Base-by-base conservation (phyloP, 2,888 invertebrate genomes). In the Mermis nigrescens region DNA sequence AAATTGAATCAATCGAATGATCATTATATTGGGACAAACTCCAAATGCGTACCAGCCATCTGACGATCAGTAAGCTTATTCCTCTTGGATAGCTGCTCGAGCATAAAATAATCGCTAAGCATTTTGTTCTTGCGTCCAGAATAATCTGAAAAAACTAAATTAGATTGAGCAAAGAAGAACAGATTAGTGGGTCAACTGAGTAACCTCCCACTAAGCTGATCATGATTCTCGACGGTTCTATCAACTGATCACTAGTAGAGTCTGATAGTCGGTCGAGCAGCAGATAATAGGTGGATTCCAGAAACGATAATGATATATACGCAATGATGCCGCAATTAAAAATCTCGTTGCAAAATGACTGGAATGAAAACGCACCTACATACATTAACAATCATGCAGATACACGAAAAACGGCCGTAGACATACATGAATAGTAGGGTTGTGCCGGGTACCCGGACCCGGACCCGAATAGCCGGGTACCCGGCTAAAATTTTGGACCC, bases 51-150 rank as follows among this genome's bases (percentile, higher is more conserved):
- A 56, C 52, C 54, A 15, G 54, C 54, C 3, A 28, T n/a, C 12
- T 27, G 27, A 28, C 26, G 31, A 31, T 12, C 27, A 15, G 31
- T 32, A 3, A 32, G 3, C 2, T n/a, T 46, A 4, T 22, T 24
- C 19, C 31, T 3, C 12, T 52, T 58, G 55, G 32, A 2, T 7
- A 86, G 85, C 70, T 83, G 82, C 71, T 87, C 87, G 46, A 89
- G 73, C 61, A 86, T 81, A 68, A 85, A 83, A 81, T 85, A 88
- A 69, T 89, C 89, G 0, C 85, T 85, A 70, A 91, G 78, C 66
- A 89, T 81, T 69, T 90, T 88, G 19, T 78, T 78, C 28, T 79
- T 79, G 55, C 76, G 74, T 59, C 77, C 76, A 48, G 82, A 83
- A 61, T 57, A 57, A 46, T 57, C 57, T 57, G 27, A 29, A 31